These are phyloP conservation scores for Tokudaia muenninki DNA, from an alignment of 2,797 vertebrate genomes.

Conservation along the genomic window DNA sequence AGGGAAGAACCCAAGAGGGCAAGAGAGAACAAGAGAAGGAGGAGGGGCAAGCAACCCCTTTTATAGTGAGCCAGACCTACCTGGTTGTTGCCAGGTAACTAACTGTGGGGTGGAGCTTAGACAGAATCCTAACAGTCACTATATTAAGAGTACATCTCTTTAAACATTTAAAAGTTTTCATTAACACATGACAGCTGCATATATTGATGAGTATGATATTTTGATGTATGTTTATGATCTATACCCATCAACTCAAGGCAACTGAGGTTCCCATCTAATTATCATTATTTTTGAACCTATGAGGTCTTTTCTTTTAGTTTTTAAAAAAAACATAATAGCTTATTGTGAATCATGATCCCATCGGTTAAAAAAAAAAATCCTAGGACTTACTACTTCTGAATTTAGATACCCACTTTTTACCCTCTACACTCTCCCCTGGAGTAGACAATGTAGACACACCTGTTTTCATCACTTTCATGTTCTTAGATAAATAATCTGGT, in stretches of 20 bases:
- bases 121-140: background rate
- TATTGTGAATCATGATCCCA: background rate
- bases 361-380: background rate
- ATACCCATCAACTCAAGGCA: background rate
- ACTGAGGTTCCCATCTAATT: background rate
- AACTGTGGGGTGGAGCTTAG: too few species aligned
- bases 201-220: background rate
- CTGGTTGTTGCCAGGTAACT: too few species aligned
- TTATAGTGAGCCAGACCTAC: too few species aligned
- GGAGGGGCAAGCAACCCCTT: too few species aligned
- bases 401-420: background rate
- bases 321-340: background rate
- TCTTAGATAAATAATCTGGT: background rate
- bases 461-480: slow-evolving; percentile 6
- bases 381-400: background rate
- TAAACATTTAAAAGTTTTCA: background rate
- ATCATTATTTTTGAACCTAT: background rate
- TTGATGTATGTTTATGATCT: background rate
- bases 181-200: background rate
- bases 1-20: too few species aligned
- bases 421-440: background rate
- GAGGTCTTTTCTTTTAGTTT: background rate
- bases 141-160: background rate
- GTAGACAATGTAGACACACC: background rate
- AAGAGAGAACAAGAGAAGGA: too few species aligned